Conservation (phyloP, 1,140 invertebrate species). For the Drosophila kurseongensis region DNA sequence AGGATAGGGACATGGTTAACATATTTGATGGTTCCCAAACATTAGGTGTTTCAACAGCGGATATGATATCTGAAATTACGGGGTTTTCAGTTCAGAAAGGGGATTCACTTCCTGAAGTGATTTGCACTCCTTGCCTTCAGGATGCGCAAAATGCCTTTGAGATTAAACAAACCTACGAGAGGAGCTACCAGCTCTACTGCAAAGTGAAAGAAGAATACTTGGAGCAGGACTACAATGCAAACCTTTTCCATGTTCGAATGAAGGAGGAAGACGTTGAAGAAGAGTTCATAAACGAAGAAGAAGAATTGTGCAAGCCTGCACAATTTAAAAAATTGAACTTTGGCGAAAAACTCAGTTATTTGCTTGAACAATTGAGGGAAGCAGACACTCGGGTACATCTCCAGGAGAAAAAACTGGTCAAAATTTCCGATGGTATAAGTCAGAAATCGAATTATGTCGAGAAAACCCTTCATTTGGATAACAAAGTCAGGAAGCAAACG, state of each 20-base stretch:
- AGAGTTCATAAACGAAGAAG: background rate
- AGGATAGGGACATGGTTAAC: background rate
- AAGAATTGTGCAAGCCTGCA: background rate
- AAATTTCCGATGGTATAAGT: background rate
- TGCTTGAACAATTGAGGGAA: no score
- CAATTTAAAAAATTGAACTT: background rate
- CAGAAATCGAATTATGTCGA: no score
- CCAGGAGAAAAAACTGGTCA: background rate
- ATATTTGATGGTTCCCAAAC: background rate
- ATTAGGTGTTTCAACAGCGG: background rate
- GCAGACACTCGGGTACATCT: no score
- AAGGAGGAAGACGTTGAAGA: background rate
- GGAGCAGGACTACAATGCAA: background rate
- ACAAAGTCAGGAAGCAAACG: no score
- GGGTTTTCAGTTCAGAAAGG: background rate
- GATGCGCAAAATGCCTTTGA: background rate
- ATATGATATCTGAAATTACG: background rate
- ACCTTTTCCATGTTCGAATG: background rate
- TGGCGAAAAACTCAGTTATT: background rate
- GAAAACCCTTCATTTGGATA: no score
- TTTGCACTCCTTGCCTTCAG: background rate
- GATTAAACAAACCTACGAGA: background rate
- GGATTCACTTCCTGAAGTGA: background rate
- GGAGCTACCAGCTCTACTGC: background rate
- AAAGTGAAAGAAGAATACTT: background rate